These are phyloP conservation scores for Scopus umbretta DNA, from an alignment of 2,113 vertebrate species.

Conservation along the genomic window DNA sequence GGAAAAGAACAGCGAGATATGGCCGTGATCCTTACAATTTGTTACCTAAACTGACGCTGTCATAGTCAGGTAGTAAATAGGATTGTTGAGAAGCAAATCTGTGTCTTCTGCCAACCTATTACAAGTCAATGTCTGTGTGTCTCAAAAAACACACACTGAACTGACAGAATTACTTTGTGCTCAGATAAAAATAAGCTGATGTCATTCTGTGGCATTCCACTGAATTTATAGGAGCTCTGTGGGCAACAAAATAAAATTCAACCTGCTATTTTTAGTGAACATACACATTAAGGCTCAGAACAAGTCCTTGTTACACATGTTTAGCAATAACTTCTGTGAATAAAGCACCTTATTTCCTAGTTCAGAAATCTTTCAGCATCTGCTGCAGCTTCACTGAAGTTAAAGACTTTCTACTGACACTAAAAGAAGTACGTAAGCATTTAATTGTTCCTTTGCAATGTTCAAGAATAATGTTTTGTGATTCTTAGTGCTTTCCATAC, in stretches of 20 bases:
- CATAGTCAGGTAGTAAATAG: not conserved
- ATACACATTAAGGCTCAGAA: not conserved
- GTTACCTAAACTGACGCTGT: not conserved
- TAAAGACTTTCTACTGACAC: not conserved
- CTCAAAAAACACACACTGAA: conserved; percentile 8
- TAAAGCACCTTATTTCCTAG: not conserved
- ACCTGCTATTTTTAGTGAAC: not conserved
- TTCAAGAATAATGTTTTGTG: not conserved
- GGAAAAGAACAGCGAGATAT: not conserved
- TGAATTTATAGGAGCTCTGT: conserved; percentile 9
- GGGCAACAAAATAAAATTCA: conserved; percentile 1
- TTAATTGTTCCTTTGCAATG: not conserved
- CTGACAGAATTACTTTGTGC: conserved; percentile 1
- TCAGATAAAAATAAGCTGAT: conserved; percentile 3
- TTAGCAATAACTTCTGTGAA: not conserved
- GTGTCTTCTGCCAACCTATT: conserved; percentile 27
- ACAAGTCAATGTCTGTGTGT: not conserved
- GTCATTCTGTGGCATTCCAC: not conserved
- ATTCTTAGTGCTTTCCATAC: not conserved
- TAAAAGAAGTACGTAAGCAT: not conserved
- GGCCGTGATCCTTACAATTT: not conserved
- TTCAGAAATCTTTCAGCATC: not conserved
- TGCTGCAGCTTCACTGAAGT: not conserved
- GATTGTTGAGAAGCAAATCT: not conserved
- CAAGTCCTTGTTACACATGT: not conserved